phyloP scores from a whole-genome alignment of 2,113 vertebrate species.

The Gracilinanus agilis region DNA sequence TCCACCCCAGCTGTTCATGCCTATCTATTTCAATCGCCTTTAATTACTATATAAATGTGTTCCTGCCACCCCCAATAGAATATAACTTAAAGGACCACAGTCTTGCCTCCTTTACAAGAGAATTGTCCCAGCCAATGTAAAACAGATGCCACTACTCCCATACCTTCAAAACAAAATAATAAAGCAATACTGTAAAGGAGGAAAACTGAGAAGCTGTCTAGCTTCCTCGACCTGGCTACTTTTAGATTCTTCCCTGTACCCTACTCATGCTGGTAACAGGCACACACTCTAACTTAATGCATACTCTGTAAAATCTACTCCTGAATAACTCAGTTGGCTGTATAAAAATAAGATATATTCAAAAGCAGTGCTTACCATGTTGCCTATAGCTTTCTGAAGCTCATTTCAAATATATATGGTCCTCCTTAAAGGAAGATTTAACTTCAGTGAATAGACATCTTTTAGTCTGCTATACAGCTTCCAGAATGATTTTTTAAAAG shows the following conservation, averaged over 20 bases:
- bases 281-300: not conserved
- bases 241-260: not conserved
- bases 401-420: not conserved
- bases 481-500: constrained; percentile 12
- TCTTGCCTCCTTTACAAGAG: not conserved
- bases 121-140: not conserved
- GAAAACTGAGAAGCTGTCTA: not conserved
- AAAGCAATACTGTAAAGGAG: constrained; percentile 30
- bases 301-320: not conserved
- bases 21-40: not conserved
- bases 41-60: not conserved
- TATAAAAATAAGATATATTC: constrained; percentile 11
- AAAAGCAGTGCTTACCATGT: constrained; percentile 8
- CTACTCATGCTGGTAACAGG: not conserved
- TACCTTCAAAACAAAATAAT: constrained; percentile 46
- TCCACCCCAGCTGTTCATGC: not conserved
- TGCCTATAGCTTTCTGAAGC: not conserved
- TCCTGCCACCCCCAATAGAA: not conserved
- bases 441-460: constrained; percentile 53
- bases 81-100: not conserved
- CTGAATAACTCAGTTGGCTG: not conserved
- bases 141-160: not conserved
- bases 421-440: constrained; percentile 11
- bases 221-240: constrained; percentile 2
- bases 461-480: not conserved